These are phyloP conservation scores for Bergia puertoricense DNA, from an alignment of 92 coral and sea anemone species.

Conservation along the genomic window DNA sequence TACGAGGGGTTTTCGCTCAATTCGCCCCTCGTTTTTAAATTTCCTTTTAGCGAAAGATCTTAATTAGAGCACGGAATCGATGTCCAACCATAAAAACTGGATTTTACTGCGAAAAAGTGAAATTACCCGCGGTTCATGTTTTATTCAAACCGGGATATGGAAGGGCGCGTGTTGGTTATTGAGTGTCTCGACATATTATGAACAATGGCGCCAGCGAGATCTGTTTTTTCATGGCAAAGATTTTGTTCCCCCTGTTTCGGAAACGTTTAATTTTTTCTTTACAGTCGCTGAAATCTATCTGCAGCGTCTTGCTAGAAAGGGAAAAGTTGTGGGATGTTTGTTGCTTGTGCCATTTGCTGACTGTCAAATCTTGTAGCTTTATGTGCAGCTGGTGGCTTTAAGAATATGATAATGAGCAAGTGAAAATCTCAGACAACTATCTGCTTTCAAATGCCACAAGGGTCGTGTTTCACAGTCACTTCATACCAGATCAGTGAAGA, in stretches of 20 bases:
- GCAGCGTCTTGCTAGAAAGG: neutral
- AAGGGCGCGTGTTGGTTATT: constrained; percentile 42
- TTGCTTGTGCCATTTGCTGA: constrained; percentile 1
- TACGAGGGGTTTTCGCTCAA: neutral
- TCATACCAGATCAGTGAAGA: neutral
- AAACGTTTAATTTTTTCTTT: neutral
- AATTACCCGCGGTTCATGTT: constrained; percentile 22
- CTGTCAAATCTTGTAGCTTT: neutral
- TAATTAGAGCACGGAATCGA: neutral
- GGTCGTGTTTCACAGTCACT: constrained; percentile 4
- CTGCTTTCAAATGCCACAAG: constrained; percentile 35
- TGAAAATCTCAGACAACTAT: constrained; percentile 20
- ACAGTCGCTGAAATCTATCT: neutral
- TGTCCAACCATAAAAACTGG: neutral
- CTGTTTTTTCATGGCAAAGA: neutral
- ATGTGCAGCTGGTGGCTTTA: constrained; percentile 19
- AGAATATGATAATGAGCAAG: constrained; percentile 23
- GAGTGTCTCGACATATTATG: constrained; percentile 23
- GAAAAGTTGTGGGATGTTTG: neutral
- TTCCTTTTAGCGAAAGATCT: neutral
- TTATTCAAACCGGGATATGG: neutral
- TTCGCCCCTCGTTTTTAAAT: neutral
- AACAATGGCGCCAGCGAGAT: constrained; percentile 20
- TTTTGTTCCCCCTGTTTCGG: neutral
- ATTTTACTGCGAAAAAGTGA: constrained; percentile 1